Evolutionary conservation across 2,797 vertebrate species (phyloP), one percentile per base, ranked within the genome.

Genomic region (Chaunax sp.): DNA sequence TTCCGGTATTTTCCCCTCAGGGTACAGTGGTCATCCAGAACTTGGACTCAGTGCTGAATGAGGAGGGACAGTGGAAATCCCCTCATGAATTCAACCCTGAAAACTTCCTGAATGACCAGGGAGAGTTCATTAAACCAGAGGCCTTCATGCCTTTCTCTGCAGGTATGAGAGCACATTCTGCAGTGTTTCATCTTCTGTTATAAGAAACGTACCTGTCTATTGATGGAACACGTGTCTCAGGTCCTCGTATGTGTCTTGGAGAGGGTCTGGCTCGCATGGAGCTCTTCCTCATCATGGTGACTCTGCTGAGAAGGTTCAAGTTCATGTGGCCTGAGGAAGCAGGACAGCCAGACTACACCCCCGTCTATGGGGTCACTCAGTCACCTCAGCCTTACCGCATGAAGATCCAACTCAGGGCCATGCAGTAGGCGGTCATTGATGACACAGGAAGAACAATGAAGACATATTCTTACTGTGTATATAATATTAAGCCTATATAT

Each of bases 261-360:
- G 82, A 88, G 35, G 57, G 74, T 37, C 70, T 91, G 44, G 86
- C 86, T 10, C 82, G 71, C 12, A 86, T 86, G 85, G 81, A 90
- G 73, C 83, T 89, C 30, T 90, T 89, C 77, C 67, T 91, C 57
- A 58, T 90, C 55, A 19, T 66, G 14, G 88, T 82, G n/a, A 88
- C 77, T 16, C 75, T 89, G 50, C 69, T 92, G 60, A 85, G 73
- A 61, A 78, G 20, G 35, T 89, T 89, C 49, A 71, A 62, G 51
- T 91, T 93, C 55, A 23, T 87, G 50, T 92, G 92, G 88, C 89
- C 89, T 0, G 72, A 90, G 54, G 84, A 90, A 6, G 80, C 77
- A 5, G 84, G 85, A 40, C 44, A 72, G 40, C 88, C 85, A 10
- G 87, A 85, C 74, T 80, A 71, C 64, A 77, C 41, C 1, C 77